Evolutionary conservation across 1,140 invertebrate species (phyloP), one percentile per base, ranked within the genome.

Genomic region (Euglossa dilemma): DNA sequence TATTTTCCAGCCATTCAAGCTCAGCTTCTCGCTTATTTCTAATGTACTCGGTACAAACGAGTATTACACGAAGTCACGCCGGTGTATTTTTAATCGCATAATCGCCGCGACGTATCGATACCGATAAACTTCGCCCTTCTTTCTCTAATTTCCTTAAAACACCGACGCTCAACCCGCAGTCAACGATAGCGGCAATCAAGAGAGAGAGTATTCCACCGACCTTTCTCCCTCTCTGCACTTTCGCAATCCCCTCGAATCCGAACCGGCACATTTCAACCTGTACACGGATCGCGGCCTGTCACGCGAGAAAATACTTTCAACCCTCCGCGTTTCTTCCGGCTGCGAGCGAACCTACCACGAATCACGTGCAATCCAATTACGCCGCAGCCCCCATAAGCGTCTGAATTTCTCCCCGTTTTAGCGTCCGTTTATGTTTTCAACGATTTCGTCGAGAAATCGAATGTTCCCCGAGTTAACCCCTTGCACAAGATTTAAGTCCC

Each of bases 221-320:
- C 54, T 6, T 2, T 7, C 54, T 43, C n/a, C 12, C 11, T 36
- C 18, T 12, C 6, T 45, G 36, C 7, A 7, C 47, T 50, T 76
- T 64, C 23, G 52, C 47, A 64, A 36, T 64, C 20, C n/a, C 8
- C 45, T 63, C 20, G 52, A 36, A 54, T 20, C 6, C 14, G 45
- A 25, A 36, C 25, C n/a, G 25, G 7, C 63, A 50, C 18, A 14
- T 64, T 36, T 18, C 45, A 54, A 76, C 63, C 63, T n/a, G n/a
- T 28, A 28, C 59, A n/a, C 59, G 20, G 45, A 76, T 18, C 23
- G 63, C n/a, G 1, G 45, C 14, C 12, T 36, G 47, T 76, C 59
- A 76, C 74, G 59, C 59, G 45, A 71, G 54, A 50, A 79, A 79
- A 79, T 28, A 61, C 45, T 79, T 79, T 50, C 7, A 56, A 56